phyloP scores from a whole-genome alignment of 2,888 invertebrate genomes.

The Elmis aenea region DNA sequence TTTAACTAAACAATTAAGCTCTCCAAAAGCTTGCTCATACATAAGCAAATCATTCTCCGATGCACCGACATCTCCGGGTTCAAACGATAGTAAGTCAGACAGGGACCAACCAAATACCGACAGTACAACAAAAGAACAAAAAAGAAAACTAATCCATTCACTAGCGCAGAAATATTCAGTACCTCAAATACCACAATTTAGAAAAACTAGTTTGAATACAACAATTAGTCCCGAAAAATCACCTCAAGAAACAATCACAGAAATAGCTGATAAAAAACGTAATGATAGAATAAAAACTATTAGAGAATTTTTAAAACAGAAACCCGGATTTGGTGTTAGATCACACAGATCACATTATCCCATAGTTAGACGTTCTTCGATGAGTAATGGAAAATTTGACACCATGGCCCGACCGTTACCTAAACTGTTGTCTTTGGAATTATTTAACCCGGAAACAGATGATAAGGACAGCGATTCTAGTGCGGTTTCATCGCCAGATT shows the following conservation, averaged over 20 bases:
- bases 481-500: slow-evolving; percentile 82
- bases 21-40: slow-evolving; percentile 51
- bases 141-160: slow-evolving; percentile 22
- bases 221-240: slow-evolving; percentile 26
- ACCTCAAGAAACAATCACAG: slow-evolving; percentile 16
- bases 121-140: slow-evolving; percentile 25
- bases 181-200: slow-evolving; percentile 43
- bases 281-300: slow-evolving; percentile 64
- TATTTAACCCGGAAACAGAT: slow-evolving; percentile 87
- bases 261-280: slow-evolving; percentile 49
- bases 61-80: slow-evolving; percentile 36
- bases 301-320: slow-evolving; percentile 64
- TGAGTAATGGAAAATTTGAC: slow-evolving; percentile 53
- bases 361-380: slow-evolving; percentile 64
- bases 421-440: slow-evolving; percentile 71
- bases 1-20: slow-evolving; percentile 56
- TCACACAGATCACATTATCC: slow-evolving; percentile 57
- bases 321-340: slow-evolving; percentile 59
- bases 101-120: slow-evolving; percentile 30
- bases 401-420: slow-evolving; percentile 65
- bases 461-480: slow-evolving; percentile 88
- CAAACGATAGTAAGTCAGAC: slow-evolving; percentile 50
- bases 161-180: slow-evolving; percentile 44
- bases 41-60: slow-evolving; percentile 26
- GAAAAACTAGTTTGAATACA: slow-evolving; percentile 33